Evolutionary conservation across 2,113 vertebrate species (phyloP).

Genomic region (Camelus bactrianus): DNA sequence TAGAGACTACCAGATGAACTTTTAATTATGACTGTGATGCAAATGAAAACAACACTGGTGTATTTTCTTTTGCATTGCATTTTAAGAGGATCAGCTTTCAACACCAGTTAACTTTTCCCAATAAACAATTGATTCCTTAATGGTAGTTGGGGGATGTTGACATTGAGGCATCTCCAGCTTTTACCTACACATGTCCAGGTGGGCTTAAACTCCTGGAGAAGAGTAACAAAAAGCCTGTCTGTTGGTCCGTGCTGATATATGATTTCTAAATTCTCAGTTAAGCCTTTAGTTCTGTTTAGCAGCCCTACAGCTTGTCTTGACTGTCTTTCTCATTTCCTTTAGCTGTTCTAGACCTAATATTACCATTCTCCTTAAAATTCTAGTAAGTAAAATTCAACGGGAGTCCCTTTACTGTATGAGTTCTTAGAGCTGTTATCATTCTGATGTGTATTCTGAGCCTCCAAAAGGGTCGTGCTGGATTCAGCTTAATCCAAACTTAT

Average conservation of each 20-base stretch:
- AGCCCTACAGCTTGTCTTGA: not conserved
- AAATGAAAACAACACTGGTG: not conserved
- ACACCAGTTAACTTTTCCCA: not conserved
- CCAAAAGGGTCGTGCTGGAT: not conserved
- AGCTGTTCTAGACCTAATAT: not conserved
- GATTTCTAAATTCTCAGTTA: conserved; percentile 14
- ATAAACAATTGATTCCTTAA: not conserved
- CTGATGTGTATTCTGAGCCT: not conserved
- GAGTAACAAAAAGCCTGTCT: not conserved
- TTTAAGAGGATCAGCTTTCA: not conserved
- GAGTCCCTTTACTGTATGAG: not conserved
- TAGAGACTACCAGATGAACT: not conserved
- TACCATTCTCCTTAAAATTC: not conserved
- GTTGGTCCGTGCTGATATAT: not conserved
- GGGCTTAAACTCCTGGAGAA: not conserved
- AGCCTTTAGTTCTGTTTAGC: not conserved
- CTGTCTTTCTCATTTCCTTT: not conserved
- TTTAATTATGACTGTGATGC: not conserved
- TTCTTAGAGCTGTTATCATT: not conserved
- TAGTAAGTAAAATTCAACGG: not conserved
- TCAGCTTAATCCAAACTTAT: not conserved
- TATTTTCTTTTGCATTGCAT: conserved; percentile 30
- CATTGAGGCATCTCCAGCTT: not conserved
- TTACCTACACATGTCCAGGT: not conserved
- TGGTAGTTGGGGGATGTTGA: not conserved